These are phyloP conservation scores for Gibbula magus DNA, from an alignment of 2,888 invertebrate genomes.

Conservation along the genomic window DNA sequence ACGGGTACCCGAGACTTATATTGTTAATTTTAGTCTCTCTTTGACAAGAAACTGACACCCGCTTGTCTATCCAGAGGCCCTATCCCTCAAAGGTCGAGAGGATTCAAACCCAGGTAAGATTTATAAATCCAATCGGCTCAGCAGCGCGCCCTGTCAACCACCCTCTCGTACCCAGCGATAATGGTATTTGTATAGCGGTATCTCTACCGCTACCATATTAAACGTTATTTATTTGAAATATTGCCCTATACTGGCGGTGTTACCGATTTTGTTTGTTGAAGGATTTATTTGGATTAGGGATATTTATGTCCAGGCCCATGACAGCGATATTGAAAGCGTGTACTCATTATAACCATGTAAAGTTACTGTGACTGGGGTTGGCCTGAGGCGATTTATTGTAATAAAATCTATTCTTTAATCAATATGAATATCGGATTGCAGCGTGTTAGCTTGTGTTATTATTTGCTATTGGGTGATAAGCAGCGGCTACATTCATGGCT, in stretches of 20 bases:
- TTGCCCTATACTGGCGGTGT: not conserved
- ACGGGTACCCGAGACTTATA: not conserved
- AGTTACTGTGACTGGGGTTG: no score
- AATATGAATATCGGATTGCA: no score
- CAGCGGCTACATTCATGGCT: no score
- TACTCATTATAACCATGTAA: no score
- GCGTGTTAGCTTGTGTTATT: no score
- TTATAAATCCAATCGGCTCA: no score
- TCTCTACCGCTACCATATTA: not conserved
- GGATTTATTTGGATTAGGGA: not conserved
- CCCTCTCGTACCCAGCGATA: not conserved
- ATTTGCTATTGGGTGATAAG: no score
- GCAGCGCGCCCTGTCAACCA: no score
- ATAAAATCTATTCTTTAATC: no score
- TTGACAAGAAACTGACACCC: not conserved
- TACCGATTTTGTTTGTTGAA: not conserved
- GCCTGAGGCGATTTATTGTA: no score
- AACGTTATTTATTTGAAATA: not conserved
- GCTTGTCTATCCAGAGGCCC: not conserved
- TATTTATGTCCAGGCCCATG: not conserved
- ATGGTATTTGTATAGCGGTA: not conserved
- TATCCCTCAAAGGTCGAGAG: not conserved
- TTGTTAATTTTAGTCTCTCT: not conserved
- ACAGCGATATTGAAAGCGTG: no score
- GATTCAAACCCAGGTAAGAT: no score